Base-by-base conservation (phyloP, 2,797 vertebrate species). In the Poecile montanus region DNA sequence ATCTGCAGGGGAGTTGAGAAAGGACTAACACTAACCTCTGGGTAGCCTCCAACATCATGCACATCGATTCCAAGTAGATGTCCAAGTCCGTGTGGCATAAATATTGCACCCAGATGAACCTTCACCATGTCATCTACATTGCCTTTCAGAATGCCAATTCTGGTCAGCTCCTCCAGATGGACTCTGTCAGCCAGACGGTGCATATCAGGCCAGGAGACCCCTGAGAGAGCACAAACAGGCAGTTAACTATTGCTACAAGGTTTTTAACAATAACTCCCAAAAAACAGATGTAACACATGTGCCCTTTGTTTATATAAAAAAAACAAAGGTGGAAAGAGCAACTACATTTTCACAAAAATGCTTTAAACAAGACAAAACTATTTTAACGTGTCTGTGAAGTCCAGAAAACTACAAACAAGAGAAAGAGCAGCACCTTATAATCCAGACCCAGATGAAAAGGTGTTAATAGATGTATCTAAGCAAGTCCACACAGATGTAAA, bases 11-110 rank as follows among this genome's bases (percentile, higher is more conserved):
- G 70, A 66, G 47, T 2, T 32, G 62, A 66, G 66, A 44, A 54
- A 2, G 32, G 76, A 67, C 82, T 40, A 45, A 74, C 80, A 98
- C 98, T 97, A 97, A 99, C 99, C 99, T 99, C 98, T 29, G 99
- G 99, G 97, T 99, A 99, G 70, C 99, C 99, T 65, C 99, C 99
- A 85, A 99, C 99, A 5, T 99, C 99, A 1, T 99, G 99, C 67
- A 99, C 99, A 2, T 99, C 99, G 10, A 99, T 98, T 93, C 99
- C 99, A 97, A 99, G 98, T 68, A 99, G 98, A 97, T 99, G 99
- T 91, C 99, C 99, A 34, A 99, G 98, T 57, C 99, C 99, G 3
- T 99, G 99, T 54, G 99, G 99, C 99, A 99, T 99, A 97, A 99
- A 99, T 81, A 99, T 85, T 1, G 99, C 97, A n/a, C 99, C 99